Conservation (phyloP, 2,888 invertebrate species). For the Aleiodes leptofemur region DNA sequence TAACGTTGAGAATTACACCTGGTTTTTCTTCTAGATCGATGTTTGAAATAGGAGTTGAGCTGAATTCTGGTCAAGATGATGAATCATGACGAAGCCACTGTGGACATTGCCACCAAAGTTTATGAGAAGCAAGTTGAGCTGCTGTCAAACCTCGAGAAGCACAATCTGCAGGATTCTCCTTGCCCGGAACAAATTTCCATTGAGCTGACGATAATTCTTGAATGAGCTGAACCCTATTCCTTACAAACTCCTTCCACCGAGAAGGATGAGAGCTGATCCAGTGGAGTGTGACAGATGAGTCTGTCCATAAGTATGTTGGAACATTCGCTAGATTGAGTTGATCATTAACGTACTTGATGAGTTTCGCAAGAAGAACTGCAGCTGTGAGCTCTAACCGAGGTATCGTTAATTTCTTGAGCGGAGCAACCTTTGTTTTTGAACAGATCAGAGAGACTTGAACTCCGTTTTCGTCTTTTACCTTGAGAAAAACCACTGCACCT, state of each 20-base stretch:
- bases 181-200: too few relatives aligned
- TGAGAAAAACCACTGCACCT: slow-evolving; percentile 53
- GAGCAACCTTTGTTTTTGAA: slow-evolving; percentile 37
- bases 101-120: slow-evolving; percentile 38
- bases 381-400: slow-evolving; percentile 43
- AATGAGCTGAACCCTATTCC: too few relatives aligned
- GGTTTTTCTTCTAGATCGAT: too few relatives aligned
- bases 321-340: not conserved
- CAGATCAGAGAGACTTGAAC: slow-evolving; percentile 37
- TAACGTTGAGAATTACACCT: too few relatives aligned
- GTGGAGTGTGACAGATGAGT: too few relatives aligned
- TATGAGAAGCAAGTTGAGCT: not conserved
- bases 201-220: too few relatives aligned
- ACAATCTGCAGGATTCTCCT: too few relatives aligned
- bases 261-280: not conserved
- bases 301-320: too few relatives aligned
- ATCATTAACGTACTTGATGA: not conserved
- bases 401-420: slow-evolving; percentile 43
- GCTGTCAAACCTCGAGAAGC: slow-evolving; percentile 16
- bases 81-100: not conserved
- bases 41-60: too few relatives aligned
- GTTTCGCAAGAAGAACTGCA: slow-evolving; percentile 19
- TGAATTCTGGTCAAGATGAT: slow-evolving; percentile 11
- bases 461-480: not conserved
- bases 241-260: slow-evolving; percentile 38